Conservation (phyloP, 2,113 vertebrate species). For the Phyllostomus hastatus region DNA sequence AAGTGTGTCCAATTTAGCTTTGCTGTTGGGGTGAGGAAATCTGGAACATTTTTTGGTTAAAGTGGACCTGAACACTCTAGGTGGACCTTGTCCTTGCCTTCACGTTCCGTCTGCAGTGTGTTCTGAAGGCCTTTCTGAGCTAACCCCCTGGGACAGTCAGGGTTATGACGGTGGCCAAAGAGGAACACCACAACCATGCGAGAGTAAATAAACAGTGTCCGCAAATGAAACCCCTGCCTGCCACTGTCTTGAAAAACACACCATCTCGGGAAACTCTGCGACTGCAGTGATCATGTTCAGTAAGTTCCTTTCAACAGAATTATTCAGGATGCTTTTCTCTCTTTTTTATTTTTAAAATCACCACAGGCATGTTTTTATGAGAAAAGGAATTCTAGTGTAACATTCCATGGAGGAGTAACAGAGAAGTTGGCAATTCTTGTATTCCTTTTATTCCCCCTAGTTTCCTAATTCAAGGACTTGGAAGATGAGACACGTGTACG, state of each 20-base stretch:
- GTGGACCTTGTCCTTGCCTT: background rate
- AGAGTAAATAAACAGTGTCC: background rate
- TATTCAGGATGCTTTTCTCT: background rate
- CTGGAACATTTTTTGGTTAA: background rate
- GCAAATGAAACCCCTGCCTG: background rate
- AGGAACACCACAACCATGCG: background rate
- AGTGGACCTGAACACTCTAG: background rate
- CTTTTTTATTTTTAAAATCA: background rate
- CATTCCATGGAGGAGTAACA: background rate
- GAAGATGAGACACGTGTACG: background rate
- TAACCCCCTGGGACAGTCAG: background rate
- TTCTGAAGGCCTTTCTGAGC: background rate
- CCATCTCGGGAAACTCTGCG: background rate
- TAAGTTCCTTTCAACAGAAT: background rate
- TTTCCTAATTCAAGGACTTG: constrained; percentile 26
- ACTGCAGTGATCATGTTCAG: background rate
- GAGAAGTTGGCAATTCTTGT: background rate
- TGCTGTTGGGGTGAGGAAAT: background rate
- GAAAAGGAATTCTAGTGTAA: background rate
- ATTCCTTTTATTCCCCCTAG: background rate
- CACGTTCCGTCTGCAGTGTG: background rate
- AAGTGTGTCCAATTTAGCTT: background rate
- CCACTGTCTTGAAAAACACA: background rate
- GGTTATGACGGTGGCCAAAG: background rate
- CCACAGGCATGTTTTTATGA: background rate